Evolutionary conservation across 1,140 invertebrate genomes (phyloP), one percentile per base, ranked within the genome.

Genomic region (Parapsyche elsis): DNA sequence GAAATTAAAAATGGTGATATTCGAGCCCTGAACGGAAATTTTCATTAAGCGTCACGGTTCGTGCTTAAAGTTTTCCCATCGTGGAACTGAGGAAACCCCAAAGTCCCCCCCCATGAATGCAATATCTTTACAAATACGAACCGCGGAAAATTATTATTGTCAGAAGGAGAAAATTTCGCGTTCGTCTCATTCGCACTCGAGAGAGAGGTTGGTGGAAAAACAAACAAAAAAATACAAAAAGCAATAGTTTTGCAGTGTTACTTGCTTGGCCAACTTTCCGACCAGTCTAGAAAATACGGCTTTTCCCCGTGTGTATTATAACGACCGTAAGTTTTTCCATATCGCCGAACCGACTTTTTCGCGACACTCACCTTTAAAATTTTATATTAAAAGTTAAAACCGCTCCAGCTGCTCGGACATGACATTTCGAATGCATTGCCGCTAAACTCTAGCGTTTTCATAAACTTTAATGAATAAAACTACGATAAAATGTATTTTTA

Each of bases 281-380:
- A 7, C 30, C 7, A 7, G 30, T 38, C 12, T 53, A 53, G 16
- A 2, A 53, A 61, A 19, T 7, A 16, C 57, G 16, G 21, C 57
- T 61, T 61, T 61, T 53, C 49, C 49, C 12, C 57, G 57, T 61
- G 30, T 78, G n/a, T 38, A 21, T 12, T 67, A 57, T 78, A 78
- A 23, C 59, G 76, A 30, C 76, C 67, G 49, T 79, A 79, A 79
- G 61, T 79, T 79, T 78, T 79, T 79, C 77, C 77, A 79, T 79
- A 79, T 71, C 61, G 64, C 76, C 44, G 59, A 67, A 70, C 59
- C 7, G 30, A 7, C 2, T 38, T 38, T 38, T 38, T 38, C 30
- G 30, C 76, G 76, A 57, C 59, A 23, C 30, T 45, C 61, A 70
- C 61, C 61, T 79, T 79, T 71, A 71, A 64, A 64, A 67, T 45